Base-by-base conservation (phyloP, 2,113 vertebrate genomes). In the human region DNA sequence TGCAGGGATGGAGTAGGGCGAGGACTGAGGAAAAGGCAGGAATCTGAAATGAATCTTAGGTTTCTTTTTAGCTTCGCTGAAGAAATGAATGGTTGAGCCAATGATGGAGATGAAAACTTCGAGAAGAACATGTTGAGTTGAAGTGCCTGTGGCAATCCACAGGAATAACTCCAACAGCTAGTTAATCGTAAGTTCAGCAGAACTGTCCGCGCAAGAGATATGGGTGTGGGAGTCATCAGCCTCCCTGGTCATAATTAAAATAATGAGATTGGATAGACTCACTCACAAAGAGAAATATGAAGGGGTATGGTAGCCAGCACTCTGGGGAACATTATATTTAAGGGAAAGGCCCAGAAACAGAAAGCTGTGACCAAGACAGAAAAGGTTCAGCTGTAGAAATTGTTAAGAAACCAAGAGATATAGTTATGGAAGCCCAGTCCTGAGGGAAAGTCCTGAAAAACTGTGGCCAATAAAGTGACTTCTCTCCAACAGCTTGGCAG, bases 201-300 rank as follows among this genome's bases (percentile, higher is more conserved):
- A 93, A 93, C 32, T 43, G 48, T 93, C 81, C 9, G 0, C 73
- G 81, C 96, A 94, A 64, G 52, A 78, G 50, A 55, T 4, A 57
- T 8, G 2, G 81, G 50, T 14, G 16, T 75, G 72, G 82, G 82
- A 90, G 72, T 93, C 75, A 68, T 88, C 83, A 81, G 59, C 30
- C 45, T 55, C 81, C 61, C 66, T 50, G 45, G 72, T n/a, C 72
- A 85, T 96, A 95, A 96, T 97, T 95, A 89, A 91, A 96, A 96
- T 96, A 96, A 93, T 64, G 72, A 97, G 88, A 48, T 43, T 59
- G 50, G 75, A 88, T 52, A 16, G 52, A 40, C 43, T 94, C 64
- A 57, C 73, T 89, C 61, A 80, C 32, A 80, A 66, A 52, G 18
- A 66, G 59, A 91, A 76, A n/a, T 20, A 43, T 1, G 64, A 96